A percentile compares a stretch with the other conserved stretches of the same genome.
Evolutionary conservation across 2,113 vertebrate genomes (phyloP).

Genomic region (Passer domesticus): DNA sequence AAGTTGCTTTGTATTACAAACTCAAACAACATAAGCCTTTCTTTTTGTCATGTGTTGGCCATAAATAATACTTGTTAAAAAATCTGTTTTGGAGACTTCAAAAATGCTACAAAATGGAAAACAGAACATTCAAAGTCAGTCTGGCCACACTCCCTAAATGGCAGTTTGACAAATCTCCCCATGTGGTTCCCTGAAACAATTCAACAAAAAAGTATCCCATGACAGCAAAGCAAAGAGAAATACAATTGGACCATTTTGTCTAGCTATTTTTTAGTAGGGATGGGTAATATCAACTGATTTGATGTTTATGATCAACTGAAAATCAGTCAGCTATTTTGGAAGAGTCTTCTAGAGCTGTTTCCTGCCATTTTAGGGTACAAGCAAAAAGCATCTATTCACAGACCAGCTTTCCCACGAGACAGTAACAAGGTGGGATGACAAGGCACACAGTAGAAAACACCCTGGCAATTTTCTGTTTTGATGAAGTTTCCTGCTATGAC

Average conservation of each 20-base stretch:
- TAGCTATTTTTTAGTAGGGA: neutral
- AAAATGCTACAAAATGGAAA: neutral
- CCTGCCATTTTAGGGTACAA: neutral
- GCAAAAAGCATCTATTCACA: neutral
- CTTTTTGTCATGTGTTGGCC: neutral
- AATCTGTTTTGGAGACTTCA: neutral
- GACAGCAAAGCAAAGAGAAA: neutral
- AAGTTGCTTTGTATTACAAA: neutral
- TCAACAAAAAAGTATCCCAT: neutral
- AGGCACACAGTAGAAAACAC: neutral
- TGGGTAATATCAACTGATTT: neutral
- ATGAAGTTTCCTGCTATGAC: neutral
- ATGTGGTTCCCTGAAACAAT: neutral
- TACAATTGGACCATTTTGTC: neutral
- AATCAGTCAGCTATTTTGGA: neutral
- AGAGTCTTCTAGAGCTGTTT: neutral
- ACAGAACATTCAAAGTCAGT: neutral
- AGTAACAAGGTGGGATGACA: neutral
- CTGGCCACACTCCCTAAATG: neutral
- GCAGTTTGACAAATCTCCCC: neutral
- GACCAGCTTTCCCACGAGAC: neutral
- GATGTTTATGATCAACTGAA: neutral
- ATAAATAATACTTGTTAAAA: neutral
- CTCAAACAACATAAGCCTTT: neutral
- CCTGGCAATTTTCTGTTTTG: neutral